Base-by-base conservation (phyloP, 2,113 vertebrate genomes). In the Otis tarda region DNA sequence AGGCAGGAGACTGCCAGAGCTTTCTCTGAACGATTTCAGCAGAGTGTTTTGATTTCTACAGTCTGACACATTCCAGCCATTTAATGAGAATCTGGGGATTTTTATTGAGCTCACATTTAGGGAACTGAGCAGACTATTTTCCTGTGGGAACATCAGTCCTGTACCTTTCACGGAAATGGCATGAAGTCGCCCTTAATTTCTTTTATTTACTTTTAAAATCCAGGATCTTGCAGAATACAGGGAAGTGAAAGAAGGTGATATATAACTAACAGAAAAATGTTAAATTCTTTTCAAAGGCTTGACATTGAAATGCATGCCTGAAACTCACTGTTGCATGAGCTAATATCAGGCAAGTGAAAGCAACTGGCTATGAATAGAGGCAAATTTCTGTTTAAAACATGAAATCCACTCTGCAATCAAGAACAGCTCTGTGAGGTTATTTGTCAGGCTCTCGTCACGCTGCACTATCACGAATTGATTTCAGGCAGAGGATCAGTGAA, bases 41-140 rank as follows among this genome's bases (percentile, higher is more conserved):
- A 71, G 70, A 52, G 69, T 91, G 77, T 95, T 95, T 93, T 89
- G 69, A 89, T 70, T 95, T 82, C 95, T 94, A 50, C 77, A 95
- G 77, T 64, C 83, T 87, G 81, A 94, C 61, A 89, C 77, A 95
- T 94, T 97, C 94, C 93, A 96, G 87, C 69, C 61, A 79, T 82
- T 94, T 91, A 95, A 94, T 91, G 81, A 96, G 94, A 89, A 95
- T 69, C 91, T 93, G 77, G 90, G 76, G 88, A 82, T 53, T 95
- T 94, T 94, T 90, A 71, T 0, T 90, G 83, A 81, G 76, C 83
- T 83, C 64, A 21, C 65, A 86, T 92, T 86, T 78, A 84, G 83
- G 92, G 88, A 96, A 77, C 16, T 52, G 64, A 83, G 68, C 45
- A 83, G 79, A 67, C 30, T 70, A 9, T 93, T 92, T 94, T 95